Percentiles rank a stretch among this genome's conserved stretches.
phyloP scores from a whole-genome alignment of 2,888 invertebrate species.

The Macrosiphum euphorbiae region DNA sequence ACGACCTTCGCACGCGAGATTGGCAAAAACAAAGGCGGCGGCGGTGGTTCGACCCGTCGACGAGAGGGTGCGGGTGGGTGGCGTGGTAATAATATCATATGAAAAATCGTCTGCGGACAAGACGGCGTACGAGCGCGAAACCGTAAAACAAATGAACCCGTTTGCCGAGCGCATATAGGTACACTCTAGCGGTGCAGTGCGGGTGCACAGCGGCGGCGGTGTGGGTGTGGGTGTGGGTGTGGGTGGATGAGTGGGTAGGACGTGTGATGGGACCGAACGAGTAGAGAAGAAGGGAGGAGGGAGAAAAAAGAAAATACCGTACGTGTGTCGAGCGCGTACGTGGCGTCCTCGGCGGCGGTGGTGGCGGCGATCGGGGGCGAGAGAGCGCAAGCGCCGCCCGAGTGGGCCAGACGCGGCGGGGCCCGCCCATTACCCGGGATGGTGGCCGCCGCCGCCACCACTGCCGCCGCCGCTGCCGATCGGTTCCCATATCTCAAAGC shows the following conservation, averaged over 20 bases:
- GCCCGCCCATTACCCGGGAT: conserved; percentile 57
- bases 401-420: conserved; percentile 21
- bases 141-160: conserved; percentile 61
- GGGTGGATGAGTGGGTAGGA: not conserved
- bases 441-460: conserved; percentile 54
- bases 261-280: conserved; percentile 16
- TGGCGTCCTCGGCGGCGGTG: not conserved
- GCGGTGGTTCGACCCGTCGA: not conserved
- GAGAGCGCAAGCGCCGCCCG: conserved; percentile 59
- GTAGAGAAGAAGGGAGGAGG: not conserved
- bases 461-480: conserved; percentile 44
- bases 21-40: conserved; percentile 26
- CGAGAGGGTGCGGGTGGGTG: not conserved
- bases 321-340: not conserved
- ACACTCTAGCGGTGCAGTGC: not conserved
- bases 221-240: not conserved
- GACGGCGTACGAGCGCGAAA: conserved; percentile 40
- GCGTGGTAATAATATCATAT: conserved; percentile 41
- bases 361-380: not conserved
- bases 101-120: conserved; percentile 59
- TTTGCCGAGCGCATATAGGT: not conserved
- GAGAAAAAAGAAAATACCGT: not conserved
- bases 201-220: not conserved
- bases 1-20: not conserved
- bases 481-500: conserved; percentile 56